Evolutionary conservation across 2,888 invertebrate species (phyloP).

Genomic region (Caenorhabditis doughertyi): DNA sequence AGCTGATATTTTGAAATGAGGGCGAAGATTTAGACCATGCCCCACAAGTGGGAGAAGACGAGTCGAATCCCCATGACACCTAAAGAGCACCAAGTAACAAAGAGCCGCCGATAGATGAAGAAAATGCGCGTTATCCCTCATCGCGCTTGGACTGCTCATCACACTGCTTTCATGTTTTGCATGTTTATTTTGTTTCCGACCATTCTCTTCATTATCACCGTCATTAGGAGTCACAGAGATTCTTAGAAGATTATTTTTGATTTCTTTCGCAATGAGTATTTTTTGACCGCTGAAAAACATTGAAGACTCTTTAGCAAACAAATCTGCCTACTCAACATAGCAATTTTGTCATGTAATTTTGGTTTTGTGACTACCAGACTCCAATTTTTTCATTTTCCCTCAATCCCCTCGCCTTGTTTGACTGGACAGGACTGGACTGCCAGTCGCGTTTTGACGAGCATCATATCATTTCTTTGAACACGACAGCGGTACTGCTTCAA

Average conservation of each 20-base stretch:
- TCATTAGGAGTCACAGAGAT: background rate
- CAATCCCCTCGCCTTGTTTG: constrained; percentile 42
- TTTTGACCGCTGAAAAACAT: background rate
- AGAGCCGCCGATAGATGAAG: constrained; percentile 63
- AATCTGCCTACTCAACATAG: constrained; percentile 54
- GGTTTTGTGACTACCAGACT: constrained; percentile 47
- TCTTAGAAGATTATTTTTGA: background rate
- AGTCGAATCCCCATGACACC: constrained; percentile 63
- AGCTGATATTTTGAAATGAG: constrained; percentile 60
- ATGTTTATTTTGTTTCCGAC: constrained; percentile 46
- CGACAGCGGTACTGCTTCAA: constrained; percentile 42
- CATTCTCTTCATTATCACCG: constrained; percentile 29
- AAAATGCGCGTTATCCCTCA: constrained; percentile 56
- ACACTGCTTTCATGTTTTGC: constrained; percentile 44
- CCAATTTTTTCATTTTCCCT: constrained; percentile 14
- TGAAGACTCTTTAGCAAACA: constrained; percentile 36
- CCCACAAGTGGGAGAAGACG: constrained; percentile 29
- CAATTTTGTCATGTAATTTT: constrained; percentile 61
- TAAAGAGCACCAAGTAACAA: constrained; percentile 64
- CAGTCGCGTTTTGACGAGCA: constrained; percentile 60
- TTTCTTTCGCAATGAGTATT: constrained; percentile 8
- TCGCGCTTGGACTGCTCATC: constrained; percentile 56
- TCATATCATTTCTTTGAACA: constrained; percentile 62
- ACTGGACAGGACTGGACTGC: constrained; percentile 44
- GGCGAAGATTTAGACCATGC: constrained; percentile 50